These are phyloP conservation scores for Eudorcas thomsonii DNA, from an alignment of 2,113 vertebrate species.

Conservation along the genomic window DNA sequence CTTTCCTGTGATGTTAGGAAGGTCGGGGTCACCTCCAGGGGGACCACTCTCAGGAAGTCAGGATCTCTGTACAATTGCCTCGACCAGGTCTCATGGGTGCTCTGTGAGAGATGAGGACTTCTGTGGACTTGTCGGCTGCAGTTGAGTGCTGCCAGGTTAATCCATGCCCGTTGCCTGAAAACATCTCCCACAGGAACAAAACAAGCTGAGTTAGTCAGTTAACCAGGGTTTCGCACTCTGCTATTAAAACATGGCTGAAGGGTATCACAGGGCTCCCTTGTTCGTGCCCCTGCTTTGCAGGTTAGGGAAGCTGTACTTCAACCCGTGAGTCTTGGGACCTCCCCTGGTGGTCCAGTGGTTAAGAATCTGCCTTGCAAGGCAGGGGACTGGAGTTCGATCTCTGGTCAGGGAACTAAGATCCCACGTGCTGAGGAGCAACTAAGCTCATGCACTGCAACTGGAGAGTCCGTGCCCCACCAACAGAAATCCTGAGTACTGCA, in stretches of 20 bases:
- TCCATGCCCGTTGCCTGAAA: neutral
- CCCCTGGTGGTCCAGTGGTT: neutral
- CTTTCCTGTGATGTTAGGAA: neutral
- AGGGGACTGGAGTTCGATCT: neutral
- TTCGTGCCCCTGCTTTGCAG: neutral
- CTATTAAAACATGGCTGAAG: neutral
- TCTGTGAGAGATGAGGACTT: neutral
- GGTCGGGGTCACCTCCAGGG: neutral
- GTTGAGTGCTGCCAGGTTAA: neutral
- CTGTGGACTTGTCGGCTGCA: neutral
- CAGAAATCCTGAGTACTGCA: neutral
- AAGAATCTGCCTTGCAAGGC: neutral
- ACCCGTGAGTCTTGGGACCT: neutral
- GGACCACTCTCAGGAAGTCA: neutral
- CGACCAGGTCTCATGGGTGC: neutral
- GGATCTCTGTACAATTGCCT: neutral
- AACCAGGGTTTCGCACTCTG: neutral
- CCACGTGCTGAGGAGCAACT: neutral
- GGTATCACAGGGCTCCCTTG: neutral
- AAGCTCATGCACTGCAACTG: fast-evolving
- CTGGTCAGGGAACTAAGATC: neutral
- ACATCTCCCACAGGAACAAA: neutral
- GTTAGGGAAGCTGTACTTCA: neutral
- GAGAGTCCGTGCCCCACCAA: neutral
- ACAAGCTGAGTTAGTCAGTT: neutral